Evolutionary conservation across 2,797 vertebrate genomes (phyloP).

Genomic region (Lutjanus campechanus): DNA sequence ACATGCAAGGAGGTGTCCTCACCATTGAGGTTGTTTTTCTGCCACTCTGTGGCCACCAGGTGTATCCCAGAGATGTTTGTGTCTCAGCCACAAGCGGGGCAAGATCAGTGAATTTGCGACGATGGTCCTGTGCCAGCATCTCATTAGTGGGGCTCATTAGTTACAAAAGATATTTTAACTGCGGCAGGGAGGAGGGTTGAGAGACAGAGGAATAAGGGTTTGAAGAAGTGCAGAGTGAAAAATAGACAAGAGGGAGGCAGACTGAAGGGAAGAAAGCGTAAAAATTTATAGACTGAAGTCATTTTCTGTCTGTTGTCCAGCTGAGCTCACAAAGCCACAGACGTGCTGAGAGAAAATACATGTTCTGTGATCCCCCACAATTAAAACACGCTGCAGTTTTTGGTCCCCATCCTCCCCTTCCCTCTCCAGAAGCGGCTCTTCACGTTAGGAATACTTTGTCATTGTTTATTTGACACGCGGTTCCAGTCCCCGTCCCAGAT

Average conservation of each 20-base stretch:
- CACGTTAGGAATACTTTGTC: conserved; percentile 58
- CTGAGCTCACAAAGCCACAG: conserved; percentile 75
- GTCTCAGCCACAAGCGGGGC: conserved; percentile 6
- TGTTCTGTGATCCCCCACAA: conserved; percentile 46
- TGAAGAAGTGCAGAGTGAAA: conserved; percentile 56
- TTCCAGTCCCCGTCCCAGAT: conserved; percentile 39
- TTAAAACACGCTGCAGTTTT: conserved; percentile 49
- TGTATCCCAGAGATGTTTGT: conserved; percentile 58
- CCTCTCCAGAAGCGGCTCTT: conserved; percentile 48
- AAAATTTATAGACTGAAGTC: conserved; percentile 78
- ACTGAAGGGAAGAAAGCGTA: conserved; percentile 51
- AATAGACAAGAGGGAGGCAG: conserved; percentile 43
- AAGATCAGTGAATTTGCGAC: conserved; percentile 47
- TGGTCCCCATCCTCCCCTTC: conserved; percentile 16
- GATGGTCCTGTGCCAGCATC: conserved; percentile 67
- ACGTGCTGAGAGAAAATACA: conserved; percentile 62
- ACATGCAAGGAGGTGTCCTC: conserved; percentile 69
- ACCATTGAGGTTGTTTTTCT: conserved; percentile 45
- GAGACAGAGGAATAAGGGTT: conserved; percentile 46
- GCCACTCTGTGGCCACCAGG: conserved; percentile 64
- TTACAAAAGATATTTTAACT: conserved; percentile 65
- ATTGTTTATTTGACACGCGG: conserved; percentile 71
- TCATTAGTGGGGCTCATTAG: conserved; percentile 77
- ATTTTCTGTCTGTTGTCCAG: conserved; percentile 80
- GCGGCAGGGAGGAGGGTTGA: not conserved